Evolutionary conservation across 92 coral and sea anemone genomes (phyloP).

Genomic region (Paramuricea clavata): DNA sequence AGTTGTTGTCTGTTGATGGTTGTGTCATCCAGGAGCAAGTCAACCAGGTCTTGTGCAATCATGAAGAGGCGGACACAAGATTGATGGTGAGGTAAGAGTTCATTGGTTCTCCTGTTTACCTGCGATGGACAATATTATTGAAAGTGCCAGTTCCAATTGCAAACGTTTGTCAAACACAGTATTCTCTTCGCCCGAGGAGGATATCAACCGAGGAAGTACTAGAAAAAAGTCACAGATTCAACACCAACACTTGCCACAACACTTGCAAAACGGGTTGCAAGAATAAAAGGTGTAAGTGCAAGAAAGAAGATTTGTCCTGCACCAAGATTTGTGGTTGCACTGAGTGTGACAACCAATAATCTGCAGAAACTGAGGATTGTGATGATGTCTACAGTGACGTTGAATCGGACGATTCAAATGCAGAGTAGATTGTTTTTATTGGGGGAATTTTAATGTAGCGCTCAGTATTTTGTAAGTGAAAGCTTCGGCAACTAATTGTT

Average conservation of each 20-base stretch:
- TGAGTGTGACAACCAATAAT: conserved; percentile 41
- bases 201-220: no score
- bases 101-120: conserved; percentile 28
- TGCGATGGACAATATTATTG: conserved; percentile 17
- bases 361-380: conserved; percentile 27
- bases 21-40: neutral
- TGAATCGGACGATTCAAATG: conserved; percentile 30
- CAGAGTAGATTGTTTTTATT: neutral
- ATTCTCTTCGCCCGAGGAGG: no score
- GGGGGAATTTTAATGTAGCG: neutral
- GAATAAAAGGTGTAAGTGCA: conserved; percentile 61
- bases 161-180: no score
- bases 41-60: neutral
- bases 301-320: conserved; percentile 69
- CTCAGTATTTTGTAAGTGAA: no score
- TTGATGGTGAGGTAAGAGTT: conserved; percentile 25
- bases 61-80: neutral
- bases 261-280: conserved; percentile 41
- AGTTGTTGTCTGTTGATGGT: neutral
- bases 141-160: conserved; percentile 34
- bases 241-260: no score
- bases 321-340: conserved; percentile 76
- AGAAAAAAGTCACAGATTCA: no score
- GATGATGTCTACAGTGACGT: conserved; percentile 23
- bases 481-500: no score